A percentile compares a stretch with the other conserved stretches of the same genome.
phyloP scores from a whole-genome alignment of 2,113 vertebrate species.

The Grus americana region DNA sequence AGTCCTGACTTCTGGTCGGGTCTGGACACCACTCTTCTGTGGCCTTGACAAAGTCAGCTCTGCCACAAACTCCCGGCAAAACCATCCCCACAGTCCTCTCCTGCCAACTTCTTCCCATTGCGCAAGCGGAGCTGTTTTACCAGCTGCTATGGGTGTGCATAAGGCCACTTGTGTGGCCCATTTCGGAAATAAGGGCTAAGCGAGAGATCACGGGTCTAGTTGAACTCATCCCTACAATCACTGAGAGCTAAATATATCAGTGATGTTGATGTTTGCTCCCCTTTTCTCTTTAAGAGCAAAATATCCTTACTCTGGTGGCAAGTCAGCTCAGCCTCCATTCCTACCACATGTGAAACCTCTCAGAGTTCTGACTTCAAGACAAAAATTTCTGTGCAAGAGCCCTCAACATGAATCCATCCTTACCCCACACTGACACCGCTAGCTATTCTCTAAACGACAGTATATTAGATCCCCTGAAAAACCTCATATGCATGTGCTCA shows the following conservation, averaged over 20 bases:
- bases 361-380: not conserved
- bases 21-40: not conserved
- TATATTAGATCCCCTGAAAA: not conserved
- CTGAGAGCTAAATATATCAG: not conserved
- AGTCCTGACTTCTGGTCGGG: not conserved
- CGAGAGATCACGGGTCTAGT: not conserved
- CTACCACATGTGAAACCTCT: not conserved
- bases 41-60: not conserved
- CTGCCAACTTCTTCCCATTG: conserved; percentile 15
- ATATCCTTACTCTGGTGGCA: not conserved
- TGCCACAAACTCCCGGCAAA: not conserved
- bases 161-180: conserved; percentile 34
- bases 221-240: not conserved
- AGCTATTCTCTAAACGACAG: not conserved
- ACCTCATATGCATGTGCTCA: not conserved
- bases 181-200: not conserved
- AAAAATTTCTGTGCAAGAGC: not conserved
- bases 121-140: not conserved
- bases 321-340: not conserved
- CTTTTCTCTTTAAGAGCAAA: not conserved
- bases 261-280: not conserved
- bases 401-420: not conserved
- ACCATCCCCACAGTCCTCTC: not conserved
- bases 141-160: not conserved
- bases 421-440: not conserved